phyloP scores from a whole-genome alignment of 2,888 invertebrate species.

The Morpho helenor region DNA sequence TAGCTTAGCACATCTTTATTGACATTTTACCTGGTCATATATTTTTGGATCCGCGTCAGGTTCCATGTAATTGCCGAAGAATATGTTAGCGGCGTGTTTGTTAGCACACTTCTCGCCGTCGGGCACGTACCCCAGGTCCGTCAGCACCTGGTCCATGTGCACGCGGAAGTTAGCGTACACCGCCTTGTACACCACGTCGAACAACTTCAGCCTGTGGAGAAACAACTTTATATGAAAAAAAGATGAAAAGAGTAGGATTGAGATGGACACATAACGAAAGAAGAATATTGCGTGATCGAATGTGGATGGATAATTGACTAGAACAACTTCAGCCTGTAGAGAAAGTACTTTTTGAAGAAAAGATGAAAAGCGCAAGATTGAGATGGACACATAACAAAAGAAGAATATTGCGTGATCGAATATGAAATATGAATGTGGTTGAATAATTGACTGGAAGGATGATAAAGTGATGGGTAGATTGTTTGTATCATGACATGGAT shows the following conservation, averaged over 20 bases:
- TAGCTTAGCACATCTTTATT: too few relatives aligned
- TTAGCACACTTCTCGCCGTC: conserved; percentile 81
- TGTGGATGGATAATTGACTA: background rate
- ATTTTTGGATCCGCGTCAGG: conserved; percentile 91
- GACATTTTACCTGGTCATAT: conserved; percentile 85
- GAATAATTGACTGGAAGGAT: background rate
- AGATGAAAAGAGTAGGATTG: too few relatives aligned
- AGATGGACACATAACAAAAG: too few relatives aligned
- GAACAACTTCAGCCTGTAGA: conserved; percentile 74
- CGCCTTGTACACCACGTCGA: conserved; percentile 83
- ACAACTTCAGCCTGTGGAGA: conserved; percentile 74
- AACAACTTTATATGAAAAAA: too few relatives aligned
- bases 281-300: too few relatives aligned
- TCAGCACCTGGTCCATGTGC: conserved; percentile 86
- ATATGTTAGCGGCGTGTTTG: conserved; percentile 87
- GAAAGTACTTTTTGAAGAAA: too few relatives aligned
- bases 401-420: too few relatives aligned
- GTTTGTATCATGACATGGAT: too few relatives aligned
- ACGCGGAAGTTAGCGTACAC: conserved; percentile 85
- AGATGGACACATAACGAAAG: too few relatives aligned
- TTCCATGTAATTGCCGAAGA: conserved; percentile 96
- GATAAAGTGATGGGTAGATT: background rate
- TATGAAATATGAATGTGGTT: too few relatives aligned
- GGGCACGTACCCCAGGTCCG: conserved; percentile 79
- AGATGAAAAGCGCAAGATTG: too few relatives aligned